phyloP scores from a whole-genome alignment of 2,797 vertebrate genomes.

The Masticophis lateralis region DNA sequence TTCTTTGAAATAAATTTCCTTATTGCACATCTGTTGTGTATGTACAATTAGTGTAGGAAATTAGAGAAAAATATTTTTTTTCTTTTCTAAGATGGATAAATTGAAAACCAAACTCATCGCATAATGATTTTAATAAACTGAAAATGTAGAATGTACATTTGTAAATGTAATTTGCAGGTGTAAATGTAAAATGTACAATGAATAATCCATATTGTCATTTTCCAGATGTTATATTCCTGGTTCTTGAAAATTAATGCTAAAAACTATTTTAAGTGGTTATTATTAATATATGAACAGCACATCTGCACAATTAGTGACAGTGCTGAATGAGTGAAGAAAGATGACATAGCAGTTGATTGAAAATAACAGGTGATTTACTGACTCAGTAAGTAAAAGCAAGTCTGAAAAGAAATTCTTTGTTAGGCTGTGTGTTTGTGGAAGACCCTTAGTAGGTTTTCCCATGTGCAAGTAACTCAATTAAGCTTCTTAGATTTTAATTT shows the following conservation, averaged over 20 bases:
- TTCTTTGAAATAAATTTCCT: slow-evolving; percentile 51
- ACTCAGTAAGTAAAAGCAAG: background rate
- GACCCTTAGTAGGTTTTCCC: background rate
- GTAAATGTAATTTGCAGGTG: background rate
- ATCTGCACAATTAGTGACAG: slow-evolving; percentile 13
- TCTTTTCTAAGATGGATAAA: slow-evolving; percentile 55
- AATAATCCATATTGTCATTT: slow-evolving; percentile 57
- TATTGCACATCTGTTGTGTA: slow-evolving; percentile 56
- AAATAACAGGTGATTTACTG: background rate
- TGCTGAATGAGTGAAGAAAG: background rate
- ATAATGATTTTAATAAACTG: slow-evolving; percentile 53
- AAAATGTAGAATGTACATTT: slow-evolving; percentile 56
- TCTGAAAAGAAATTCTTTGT: background rate
- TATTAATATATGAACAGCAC: slow-evolving; percentile 29
- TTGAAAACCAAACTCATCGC: slow-evolving; percentile 42
- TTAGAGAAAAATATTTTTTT: slow-evolving; percentile 56
- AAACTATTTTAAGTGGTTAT: slow-evolving; percentile 41
- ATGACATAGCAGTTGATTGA: background rate
- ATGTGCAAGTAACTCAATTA: background rate
- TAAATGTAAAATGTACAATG: slow-evolving; percentile 52
- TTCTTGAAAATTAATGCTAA: slow-evolving; percentile 53
- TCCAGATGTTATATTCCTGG: slow-evolving; percentile 46
- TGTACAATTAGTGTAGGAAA: slow-evolving; percentile 58
- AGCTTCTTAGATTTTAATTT: background rate
- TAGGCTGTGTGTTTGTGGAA: background rate